These are phyloP conservation scores for Larimichthys polyactis DNA, from an alignment of 2,113 vertebrate genomes.

Conservation along the genomic window DNA sequence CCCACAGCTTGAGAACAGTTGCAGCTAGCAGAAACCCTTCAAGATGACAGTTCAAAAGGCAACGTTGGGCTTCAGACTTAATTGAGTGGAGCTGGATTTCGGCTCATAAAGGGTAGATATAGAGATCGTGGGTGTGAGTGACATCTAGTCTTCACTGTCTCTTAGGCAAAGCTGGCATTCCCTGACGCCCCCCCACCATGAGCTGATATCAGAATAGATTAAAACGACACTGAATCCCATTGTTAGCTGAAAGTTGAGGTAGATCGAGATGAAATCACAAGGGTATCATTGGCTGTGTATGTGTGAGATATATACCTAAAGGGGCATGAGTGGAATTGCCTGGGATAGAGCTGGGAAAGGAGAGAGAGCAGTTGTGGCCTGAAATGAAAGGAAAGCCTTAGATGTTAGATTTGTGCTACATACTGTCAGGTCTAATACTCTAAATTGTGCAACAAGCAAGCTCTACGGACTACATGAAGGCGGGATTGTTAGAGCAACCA, in stretches of 20 bases:
- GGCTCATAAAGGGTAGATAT: constrained; percentile 62
- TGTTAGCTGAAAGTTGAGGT: constrained; percentile 62
- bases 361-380: constrained; percentile 81
- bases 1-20: constrained; percentile 67
- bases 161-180: constrained; percentile 66
- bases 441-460: constrained; percentile 41
- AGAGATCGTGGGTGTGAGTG: constrained; percentile 64
- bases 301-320: constrained; percentile 65
- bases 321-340: constrained; percentile 65
- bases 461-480: constrained; percentile 34
- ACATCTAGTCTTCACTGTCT: constrained; percentile 58
- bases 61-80: constrained; percentile 58
- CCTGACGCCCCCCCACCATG: constrained; percentile 15
- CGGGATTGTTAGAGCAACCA: constrained; percentile 33
- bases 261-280: constrained; percentile 46
- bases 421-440: constrained; percentile 48
- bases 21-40: constrained; percentile 63
- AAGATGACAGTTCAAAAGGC: constrained; percentile 74
- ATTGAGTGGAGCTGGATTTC: constrained; percentile 75
- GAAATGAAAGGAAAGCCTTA: constrained; percentile 80
- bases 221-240: constrained; percentile 44
- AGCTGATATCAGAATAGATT: constrained; percentile 56
- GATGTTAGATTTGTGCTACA: constrained; percentile 59
- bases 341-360: constrained; percentile 70
- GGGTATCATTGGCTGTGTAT: constrained; percentile 19